Percentiles rank a stretch among this genome's conserved stretches.
Conservation (phyloP, 2,113 vertebrate species). For the Furnarius figulus region DNA sequence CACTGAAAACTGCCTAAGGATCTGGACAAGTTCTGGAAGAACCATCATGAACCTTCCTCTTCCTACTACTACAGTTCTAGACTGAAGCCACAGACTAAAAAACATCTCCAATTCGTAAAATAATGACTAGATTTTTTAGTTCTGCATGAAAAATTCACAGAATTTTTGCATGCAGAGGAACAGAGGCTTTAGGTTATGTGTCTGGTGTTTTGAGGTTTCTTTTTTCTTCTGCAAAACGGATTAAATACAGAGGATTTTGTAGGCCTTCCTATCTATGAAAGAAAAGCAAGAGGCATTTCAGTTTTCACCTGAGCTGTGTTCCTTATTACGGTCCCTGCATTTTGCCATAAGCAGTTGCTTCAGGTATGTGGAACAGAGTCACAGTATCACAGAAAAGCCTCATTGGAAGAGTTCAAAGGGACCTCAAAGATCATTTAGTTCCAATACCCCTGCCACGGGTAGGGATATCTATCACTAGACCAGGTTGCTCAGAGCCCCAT, state of each 20-base stretch:
- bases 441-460: background rate
- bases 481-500: background rate
- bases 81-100: background rate
- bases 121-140: background rate
- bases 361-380: background rate
- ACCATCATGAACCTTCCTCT: background rate
- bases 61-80: background rate
- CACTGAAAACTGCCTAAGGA: background rate
- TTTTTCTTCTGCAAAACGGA: background rate
- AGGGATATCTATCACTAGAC: background rate
- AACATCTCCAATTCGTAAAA: background rate
- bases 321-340: background rate
- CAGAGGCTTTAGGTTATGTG: background rate
- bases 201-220: background rate
- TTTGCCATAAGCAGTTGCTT: background rate
- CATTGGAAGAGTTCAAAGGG: background rate
- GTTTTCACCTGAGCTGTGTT: background rate
- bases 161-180: background rate
- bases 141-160: background rate
- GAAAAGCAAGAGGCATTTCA: background rate
- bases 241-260: background rate
- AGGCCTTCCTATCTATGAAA: background rate
- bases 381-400: background rate
- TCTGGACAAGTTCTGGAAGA: background rate
- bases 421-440: background rate